These are phyloP conservation scores for Blennius ocellaris DNA, from an alignment of 2,113 vertebrate species.

Conservation along the genomic window DNA sequence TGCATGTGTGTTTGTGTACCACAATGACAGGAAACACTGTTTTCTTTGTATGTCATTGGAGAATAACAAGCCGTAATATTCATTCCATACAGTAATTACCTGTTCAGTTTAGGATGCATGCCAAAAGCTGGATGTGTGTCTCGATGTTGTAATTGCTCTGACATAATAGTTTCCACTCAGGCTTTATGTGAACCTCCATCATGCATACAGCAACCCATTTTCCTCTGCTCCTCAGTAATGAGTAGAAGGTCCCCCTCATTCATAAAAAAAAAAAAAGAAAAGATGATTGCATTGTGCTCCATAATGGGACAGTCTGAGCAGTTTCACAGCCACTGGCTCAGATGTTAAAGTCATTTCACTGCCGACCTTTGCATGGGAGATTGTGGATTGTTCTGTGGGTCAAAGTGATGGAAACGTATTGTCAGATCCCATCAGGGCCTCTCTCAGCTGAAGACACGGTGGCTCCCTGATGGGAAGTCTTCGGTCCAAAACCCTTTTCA, in stretches of 20 bases:
- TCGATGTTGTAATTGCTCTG: constrained; percentile 57
- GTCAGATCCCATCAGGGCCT: constrained; percentile 25
- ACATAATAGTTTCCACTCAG: constrained; percentile 77
- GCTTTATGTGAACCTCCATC: constrained; percentile 15
- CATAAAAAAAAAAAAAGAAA: constrained; percentile 2
- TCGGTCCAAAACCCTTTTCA: neutral
- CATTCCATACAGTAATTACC: constrained; percentile 56
- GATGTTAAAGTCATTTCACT: constrained; percentile 21
- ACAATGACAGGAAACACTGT: constrained; percentile 71
- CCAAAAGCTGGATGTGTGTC: constrained; percentile 64
- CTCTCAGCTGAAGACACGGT: constrained; percentile 6
- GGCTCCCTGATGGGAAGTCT: constrained; percentile 44
- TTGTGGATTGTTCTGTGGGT: constrained; percentile 23
- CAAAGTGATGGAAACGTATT: constrained; percentile 48
- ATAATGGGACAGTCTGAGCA: neutral
- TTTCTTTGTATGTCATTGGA: constrained; percentile 73
- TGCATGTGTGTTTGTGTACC: constrained; percentile 30
- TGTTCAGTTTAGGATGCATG: constrained; percentile 66
- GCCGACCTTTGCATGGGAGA: constrained; percentile 4
- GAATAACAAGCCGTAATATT: constrained; percentile 65
- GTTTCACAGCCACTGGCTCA: constrained; percentile 13
- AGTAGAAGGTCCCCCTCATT: neutral
- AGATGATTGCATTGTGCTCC: constrained; percentile 9
- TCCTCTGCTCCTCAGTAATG: neutral
- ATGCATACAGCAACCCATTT: neutral